phyloP scores from a whole-genome alignment of 2,888 invertebrate genomes.

The Dryocosmus kuriphilus region DNA sequence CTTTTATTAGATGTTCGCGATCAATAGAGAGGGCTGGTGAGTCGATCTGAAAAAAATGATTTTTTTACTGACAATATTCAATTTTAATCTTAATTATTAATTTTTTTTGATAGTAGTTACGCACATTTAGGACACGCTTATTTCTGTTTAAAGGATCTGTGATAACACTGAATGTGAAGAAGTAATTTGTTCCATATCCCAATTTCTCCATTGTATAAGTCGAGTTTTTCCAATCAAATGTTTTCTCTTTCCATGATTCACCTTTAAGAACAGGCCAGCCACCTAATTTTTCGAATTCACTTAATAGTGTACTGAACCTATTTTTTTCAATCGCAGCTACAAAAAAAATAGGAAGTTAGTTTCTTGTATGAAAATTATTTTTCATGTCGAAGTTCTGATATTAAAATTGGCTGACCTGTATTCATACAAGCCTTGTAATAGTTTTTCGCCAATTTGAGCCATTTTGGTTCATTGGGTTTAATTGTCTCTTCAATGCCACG shows the following conservation, averaged over 20 bases:
- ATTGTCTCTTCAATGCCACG: no score
- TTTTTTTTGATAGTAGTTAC: background rate
- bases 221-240: slow-evolving; percentile 84
- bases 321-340: slow-evolving; percentile 82
- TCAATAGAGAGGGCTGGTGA: no score
- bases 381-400: no score
- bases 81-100: background rate
- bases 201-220: slow-evolving; percentile 88
- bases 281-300: slow-evolving; percentile 87
- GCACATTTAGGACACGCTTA: slow-evolving; percentile 90
- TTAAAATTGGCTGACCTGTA: no score
- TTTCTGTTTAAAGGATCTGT: slow-evolving; percentile 94
- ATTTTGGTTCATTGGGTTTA: no score
- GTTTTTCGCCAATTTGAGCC: no score
- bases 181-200: slow-evolving; percentile 93
- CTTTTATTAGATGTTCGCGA: no score
- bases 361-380: no score
- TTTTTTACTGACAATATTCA: slow-evolving; percentile 29
- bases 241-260: slow-evolving; percentile 89
- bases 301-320: slow-evolving; percentile 86
- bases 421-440: no score
- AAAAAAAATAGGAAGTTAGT: no score
- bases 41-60: slow-evolving; percentile 83
- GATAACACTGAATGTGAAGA: slow-evolving; percentile 93
- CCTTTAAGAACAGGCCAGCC: slow-evolving; percentile 99